Evolutionary conservation across 1,140 invertebrate species (phyloP).

Genomic region (Drosophila busckii): DNA sequence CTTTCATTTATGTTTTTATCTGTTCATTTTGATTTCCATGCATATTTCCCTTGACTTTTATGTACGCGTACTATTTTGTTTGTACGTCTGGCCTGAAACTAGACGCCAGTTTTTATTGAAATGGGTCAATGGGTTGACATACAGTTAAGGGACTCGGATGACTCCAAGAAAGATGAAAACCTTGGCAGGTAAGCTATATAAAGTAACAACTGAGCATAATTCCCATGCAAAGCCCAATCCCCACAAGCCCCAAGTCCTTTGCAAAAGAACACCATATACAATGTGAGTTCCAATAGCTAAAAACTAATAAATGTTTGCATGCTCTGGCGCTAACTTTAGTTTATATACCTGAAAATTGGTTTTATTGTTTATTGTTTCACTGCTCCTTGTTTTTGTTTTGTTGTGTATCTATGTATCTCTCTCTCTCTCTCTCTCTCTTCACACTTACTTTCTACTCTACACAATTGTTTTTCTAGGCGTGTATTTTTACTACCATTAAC

Average conservation of each 20-base stretch:
- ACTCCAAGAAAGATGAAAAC: slow-evolving; percentile 90
- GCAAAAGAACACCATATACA: too few species aligned
- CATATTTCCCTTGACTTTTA: slow-evolving; percentile 45
- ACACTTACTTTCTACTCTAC: slow-evolving; percentile 16
- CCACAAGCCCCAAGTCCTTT: too few species aligned
- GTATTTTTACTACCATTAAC: slow-evolving; percentile 85
- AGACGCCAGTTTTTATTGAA: slow-evolving; percentile 75
- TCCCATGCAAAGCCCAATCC: too few species aligned
- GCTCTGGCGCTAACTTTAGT: too few species aligned
- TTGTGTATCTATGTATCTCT: slow-evolving; percentile 8
- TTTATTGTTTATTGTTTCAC: not conserved
- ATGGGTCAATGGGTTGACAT: slow-evolving; percentile 87
- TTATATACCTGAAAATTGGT: too few species aligned
- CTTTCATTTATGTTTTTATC: slow-evolving; percentile 46
- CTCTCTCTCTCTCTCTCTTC: slow-evolving; percentile 15
- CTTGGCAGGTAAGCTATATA: slow-evolving; percentile 85
- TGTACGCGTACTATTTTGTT: slow-evolving; percentile 45
- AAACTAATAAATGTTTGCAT: too few species aligned
- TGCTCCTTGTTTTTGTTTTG: slow-evolving; percentile 2
- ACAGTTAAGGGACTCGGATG: slow-evolving; percentile 90
- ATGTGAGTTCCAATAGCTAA: too few species aligned
- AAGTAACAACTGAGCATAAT: too few species aligned
- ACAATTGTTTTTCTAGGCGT: slow-evolving; percentile 82
- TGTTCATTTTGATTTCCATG: slow-evolving; percentile 43
- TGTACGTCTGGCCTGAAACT: slow-evolving; percentile 37